Percentiles rank a stretch among this genome's conserved stretches.
phyloP scores from a whole-genome alignment of 2,888 invertebrate genomes.

The Drosophila pseudotakahashii region DNA sequence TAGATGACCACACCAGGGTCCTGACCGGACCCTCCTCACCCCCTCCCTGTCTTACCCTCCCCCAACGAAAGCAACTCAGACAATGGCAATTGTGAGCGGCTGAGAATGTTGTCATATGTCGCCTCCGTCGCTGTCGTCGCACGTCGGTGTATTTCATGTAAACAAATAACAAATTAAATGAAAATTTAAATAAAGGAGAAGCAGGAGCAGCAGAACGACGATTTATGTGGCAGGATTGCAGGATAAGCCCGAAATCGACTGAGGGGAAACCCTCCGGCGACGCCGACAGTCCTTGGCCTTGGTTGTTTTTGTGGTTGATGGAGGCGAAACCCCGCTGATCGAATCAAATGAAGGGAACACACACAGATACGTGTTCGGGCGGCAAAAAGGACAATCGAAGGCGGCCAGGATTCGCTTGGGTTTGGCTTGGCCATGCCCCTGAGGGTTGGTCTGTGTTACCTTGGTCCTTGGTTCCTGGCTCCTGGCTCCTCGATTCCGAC shows the following conservation, averaged over 20 bases:
- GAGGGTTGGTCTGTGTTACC: conserved; percentile 45
- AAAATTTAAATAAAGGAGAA: conserved; percentile 76
- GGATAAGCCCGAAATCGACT: conserved; percentile 66
- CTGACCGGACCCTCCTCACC: conserved; percentile 10
- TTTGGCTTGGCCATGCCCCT: conserved; percentile 17
- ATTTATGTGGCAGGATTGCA: conserved; percentile 67
- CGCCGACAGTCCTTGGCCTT: conserved; percentile 53
- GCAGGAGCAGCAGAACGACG: conserved; percentile 49
- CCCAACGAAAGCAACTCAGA: conserved; percentile 44
- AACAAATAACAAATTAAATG: conserved; percentile 82
- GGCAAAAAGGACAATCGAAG: conserved; percentile 77
- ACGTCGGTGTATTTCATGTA: conserved; percentile 76
- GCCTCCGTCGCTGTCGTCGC: conserved; percentile 68
- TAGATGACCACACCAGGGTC: conserved; percentile 33
- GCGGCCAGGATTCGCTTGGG: conserved; percentile 62
- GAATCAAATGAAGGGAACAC: conserved; percentile 80
- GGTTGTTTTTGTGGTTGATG: conserved; percentile 61
- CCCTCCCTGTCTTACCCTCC: conserved; percentile 14
- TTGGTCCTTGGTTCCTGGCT: conserved; percentile 23
- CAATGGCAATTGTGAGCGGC: conserved; percentile 76
- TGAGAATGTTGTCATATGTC: conserved; percentile 80
- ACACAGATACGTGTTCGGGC: conserved; percentile 49
- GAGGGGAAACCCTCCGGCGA: conserved; percentile 40
- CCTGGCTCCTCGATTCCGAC: conserved; percentile 39
- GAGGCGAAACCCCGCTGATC: conserved; percentile 83